phyloP scores from a whole-genome alignment of 1,140 invertebrate genomes.

The Liolophura sinensis region DNA sequence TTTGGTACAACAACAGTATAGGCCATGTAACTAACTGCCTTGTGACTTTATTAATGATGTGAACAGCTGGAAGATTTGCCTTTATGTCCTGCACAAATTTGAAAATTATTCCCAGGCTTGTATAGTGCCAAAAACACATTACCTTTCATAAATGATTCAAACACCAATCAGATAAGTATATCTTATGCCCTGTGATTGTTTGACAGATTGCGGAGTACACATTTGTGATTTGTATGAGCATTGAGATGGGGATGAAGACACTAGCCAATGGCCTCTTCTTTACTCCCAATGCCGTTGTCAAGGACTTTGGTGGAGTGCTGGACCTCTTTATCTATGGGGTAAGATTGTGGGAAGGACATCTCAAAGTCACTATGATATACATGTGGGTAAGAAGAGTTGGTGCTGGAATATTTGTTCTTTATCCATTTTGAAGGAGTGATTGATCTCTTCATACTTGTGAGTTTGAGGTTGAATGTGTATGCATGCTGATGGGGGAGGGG shows the following conservation, averaged over 20 bases:
- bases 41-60: too few species aligned
- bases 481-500: too few species aligned
- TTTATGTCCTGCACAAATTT: too few species aligned
- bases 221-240: constrained; percentile 97
- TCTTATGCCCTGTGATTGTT: constrained; percentile 11
- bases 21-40: too few species aligned
- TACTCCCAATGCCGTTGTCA: constrained; percentile 97
- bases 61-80: too few species aligned
- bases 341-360: constrained; percentile 46
- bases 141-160: too few species aligned
- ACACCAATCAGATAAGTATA: too few species aligned
- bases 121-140: too few species aligned
- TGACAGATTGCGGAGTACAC: constrained; percentile 95
- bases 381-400: neutral
- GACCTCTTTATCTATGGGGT: constrained; percentile 98
- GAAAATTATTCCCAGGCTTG: too few species aligned
- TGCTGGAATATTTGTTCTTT: neutral
- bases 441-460: too few species aligned
- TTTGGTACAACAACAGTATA: too few species aligned
- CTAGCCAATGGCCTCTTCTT: constrained; percentile 98
- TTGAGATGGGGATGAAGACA: constrained; percentile 94
- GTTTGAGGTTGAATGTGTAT: too few species aligned
- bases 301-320: constrained; percentile 93
- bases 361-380: neutral
- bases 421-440: neutral